Conservation (phyloP, 1,140 invertebrate genomes). For the Euura saliciscinereae region DNA sequence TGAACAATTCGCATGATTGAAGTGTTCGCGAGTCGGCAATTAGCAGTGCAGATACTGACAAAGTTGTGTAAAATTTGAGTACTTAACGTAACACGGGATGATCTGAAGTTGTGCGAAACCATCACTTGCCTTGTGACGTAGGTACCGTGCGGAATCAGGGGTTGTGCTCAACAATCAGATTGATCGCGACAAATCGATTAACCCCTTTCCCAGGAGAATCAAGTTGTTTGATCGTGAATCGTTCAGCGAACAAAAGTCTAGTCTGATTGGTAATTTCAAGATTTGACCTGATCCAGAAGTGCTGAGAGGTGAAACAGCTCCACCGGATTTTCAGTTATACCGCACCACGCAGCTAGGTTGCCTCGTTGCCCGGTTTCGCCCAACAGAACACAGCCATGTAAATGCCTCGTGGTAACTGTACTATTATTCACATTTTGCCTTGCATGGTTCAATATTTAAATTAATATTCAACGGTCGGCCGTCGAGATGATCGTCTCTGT, state of each 20-base stretch:
- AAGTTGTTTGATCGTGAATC: neutral
- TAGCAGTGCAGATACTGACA: neutral
- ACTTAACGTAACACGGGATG: neutral
- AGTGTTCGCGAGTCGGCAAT: neutral
- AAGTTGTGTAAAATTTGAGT: neutral
- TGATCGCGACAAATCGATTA: neutral
- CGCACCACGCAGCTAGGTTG: neutral
- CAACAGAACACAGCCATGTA: slow-evolving; percentile 33
- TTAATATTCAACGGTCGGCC: slow-evolving; percentile 21
- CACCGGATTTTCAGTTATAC: neutral
- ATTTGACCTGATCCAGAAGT: neutral
- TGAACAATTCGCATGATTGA: neutral
- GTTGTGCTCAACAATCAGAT: neutral
- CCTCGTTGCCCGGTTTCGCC: neutral
- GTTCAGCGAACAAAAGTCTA: neutral
- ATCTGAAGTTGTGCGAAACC: neutral
- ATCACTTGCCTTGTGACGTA: neutral
- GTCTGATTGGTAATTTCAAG: neutral
- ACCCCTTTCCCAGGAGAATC: neutral
- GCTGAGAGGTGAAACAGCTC: neutral
- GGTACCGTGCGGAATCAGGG: neutral
- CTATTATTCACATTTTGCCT: slow-evolving; percentile 37
- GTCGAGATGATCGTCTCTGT: neutral
- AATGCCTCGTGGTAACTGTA: slow-evolving; percentile 28
- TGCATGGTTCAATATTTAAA: slow-evolving; percentile 41